These are phyloP conservation scores for Leptodactylus fallax DNA, from an alignment of 2,797 vertebrate genomes.

Conservation along the genomic window DNA sequence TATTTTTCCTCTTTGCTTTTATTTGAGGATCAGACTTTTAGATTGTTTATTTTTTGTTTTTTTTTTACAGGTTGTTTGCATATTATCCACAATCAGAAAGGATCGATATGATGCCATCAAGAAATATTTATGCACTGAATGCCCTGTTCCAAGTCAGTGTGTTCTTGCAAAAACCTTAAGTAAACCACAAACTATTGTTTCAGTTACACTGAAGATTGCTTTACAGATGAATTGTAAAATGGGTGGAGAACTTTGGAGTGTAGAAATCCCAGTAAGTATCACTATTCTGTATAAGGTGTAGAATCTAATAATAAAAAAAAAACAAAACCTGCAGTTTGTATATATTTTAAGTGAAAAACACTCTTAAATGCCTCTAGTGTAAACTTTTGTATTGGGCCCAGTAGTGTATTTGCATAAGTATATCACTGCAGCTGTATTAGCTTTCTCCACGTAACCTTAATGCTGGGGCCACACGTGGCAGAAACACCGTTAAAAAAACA, in stretches of 20 bases:
- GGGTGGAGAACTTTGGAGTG: conserved; percentile 94
- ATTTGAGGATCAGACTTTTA: no score
- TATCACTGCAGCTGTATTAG: no score
- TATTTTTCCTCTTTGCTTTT: no score
- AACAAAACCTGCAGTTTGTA: neutral
- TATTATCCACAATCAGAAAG: conserved; percentile 88
- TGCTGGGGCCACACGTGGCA: no score
- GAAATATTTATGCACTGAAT: conserved; percentile 92
- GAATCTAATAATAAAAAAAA: no score
- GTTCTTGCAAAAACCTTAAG: conserved; percentile 87
- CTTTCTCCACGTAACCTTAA: no score
- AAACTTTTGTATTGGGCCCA: no score
- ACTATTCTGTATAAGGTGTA: neutral
- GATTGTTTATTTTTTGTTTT: no score
- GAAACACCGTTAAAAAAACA: no score
- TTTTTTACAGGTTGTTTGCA: conserved; percentile 83
- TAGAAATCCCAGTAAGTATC: conserved; percentile 89
- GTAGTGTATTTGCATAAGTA: no score
- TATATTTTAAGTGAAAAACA: neutral
- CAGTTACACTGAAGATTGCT: conserved; percentile 91
- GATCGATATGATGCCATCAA: conserved; percentile 93
- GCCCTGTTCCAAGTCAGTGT: conserved; percentile 93
- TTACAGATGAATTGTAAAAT: conserved; percentile 97
- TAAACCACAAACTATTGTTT: conserved; percentile 83
- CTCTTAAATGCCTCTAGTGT: neutral